Conservation (phyloP, 2,113 vertebrate genomes). For the Kryptolebias marmoratus region DNA sequence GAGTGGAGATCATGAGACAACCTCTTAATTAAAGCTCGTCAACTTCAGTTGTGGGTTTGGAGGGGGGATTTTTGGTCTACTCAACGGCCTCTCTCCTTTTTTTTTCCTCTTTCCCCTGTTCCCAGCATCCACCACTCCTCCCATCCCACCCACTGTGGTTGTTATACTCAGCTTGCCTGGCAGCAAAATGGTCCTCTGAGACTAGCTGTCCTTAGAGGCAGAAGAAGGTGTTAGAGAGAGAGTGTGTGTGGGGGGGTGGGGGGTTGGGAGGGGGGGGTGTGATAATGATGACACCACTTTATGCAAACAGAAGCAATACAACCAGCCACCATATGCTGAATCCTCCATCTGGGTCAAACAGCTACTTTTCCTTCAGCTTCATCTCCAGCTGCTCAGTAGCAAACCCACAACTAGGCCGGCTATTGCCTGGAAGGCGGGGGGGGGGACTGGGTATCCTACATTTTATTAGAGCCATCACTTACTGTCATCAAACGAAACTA, state of each 20-base stretch:
- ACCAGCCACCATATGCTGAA: not conserved
- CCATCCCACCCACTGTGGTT: constrained; percentile 5
- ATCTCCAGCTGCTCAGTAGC: constrained; percentile 45
- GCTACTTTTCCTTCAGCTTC: constrained; percentile 14
- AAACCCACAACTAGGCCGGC: constrained; percentile 62
- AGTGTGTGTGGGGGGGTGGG: no score
- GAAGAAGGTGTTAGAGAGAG: not conserved
- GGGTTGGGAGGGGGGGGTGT: no score
- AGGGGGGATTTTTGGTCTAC: not conserved
- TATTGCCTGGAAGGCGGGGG: constrained; percentile 12
- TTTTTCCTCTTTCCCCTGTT: not conserved
- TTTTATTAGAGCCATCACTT: constrained; percentile 55
- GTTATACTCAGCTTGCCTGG: constrained; percentile 25
- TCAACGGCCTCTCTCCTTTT: not conserved
- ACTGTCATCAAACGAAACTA: constrained; percentile 27
- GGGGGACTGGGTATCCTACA: constrained; percentile 63
- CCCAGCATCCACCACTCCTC: constrained; percentile 31
- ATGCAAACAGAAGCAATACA: not conserved
- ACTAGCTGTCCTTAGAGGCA: constrained; percentile 6
- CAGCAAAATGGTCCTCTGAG: constrained; percentile 61
- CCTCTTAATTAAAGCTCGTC: no score
- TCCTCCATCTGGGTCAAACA: constrained; percentile 53
- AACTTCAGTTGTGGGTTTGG: not conserved
- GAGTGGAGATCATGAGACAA: no score
- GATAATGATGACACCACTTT: constrained; percentile 6